Base-by-base conservation (phyloP, 2,113 vertebrate species). In the Pseudolaguvia tuberculata region DNA sequence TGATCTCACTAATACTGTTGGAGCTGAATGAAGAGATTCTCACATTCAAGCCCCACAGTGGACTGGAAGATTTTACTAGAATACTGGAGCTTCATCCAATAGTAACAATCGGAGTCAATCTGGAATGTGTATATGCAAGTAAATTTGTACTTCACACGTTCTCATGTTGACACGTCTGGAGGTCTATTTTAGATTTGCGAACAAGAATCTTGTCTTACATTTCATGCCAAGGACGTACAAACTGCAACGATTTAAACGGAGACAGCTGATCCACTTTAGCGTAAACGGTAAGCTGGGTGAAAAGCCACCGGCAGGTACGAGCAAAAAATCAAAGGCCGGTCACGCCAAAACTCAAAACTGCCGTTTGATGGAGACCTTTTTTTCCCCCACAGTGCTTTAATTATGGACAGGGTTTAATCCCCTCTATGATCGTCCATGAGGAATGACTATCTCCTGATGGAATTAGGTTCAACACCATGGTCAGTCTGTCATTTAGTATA, bases 261-360 rank as follows among this genome's bases (percentile, higher is more conserved):
- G 35, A 57, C 39, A 47, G 70, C 65, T 74, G 61, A 80, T 70
- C 52, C 58, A 65, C 66, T 75, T 74, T 70, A 70, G 48, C 13
- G 58, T 31, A 70, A 70, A 51, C n/a, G 21, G 47, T 71, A 78
- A 70, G 29, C 70, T 74, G 23, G 31, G 62, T 51, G 70, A 72
- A 47, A 23, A 31, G 52, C 48, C 70, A 53, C 23, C 3, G 25
- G 50, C 11, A 35, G 56, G 48, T 70, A 70, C 42, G 51, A 73
- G 75, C 21, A 45, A 27, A 77, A 77, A 74, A 35, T 4, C 6
- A 6, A n/a, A n/a, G n/a, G n/a, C 70, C 14, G 74, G 66, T 77
- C 56, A 51, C 66, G 67, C 61, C 18, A 29, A 75, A 59, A 76
- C 74, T 74, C 79, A 77, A 74, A 80, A 71, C 13, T 3, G 25